These are phyloP conservation scores for Zaprionus taronus DNA, from an alignment of 1,140 invertebrate genomes.

Conservation along the genomic window DNA sequence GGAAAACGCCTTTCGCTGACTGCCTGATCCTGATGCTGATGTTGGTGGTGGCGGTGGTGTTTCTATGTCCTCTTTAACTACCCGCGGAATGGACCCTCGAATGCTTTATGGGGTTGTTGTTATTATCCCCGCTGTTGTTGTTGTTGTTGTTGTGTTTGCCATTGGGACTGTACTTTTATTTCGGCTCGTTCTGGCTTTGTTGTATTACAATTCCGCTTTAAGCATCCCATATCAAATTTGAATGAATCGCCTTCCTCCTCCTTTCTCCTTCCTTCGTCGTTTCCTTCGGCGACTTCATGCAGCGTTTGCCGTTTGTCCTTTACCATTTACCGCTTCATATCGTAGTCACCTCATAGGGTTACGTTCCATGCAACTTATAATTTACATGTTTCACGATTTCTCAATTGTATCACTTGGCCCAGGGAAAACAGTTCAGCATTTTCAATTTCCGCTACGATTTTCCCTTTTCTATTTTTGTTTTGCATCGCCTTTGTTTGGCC, in stretches of 20 bases:
- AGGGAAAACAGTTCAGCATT: slow-evolving; percentile 24
- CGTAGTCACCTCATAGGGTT: slow-evolving; percentile 49
- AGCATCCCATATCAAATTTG: slow-evolving; percentile 81
- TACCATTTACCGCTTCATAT: background rate
- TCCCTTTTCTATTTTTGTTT: slow-evolving; percentile 62
- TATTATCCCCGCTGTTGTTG: slow-evolving; percentile 28
- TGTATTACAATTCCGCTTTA: slow-evolving; percentile 42
- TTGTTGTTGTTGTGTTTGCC: slow-evolving; percentile 20
- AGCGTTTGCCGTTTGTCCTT: slow-evolving; percentile 35
- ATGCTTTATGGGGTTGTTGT: slow-evolving; percentile 69
- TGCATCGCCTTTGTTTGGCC: slow-evolving; percentile 68
- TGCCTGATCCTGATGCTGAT: background rate
- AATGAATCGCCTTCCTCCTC: slow-evolving; percentile 68
- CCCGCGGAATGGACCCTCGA: slow-evolving; percentile 49
- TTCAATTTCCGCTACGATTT: slow-evolving; percentile 55
- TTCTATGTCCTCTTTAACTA: slow-evolving; percentile 38
- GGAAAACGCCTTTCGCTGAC: slow-evolving; percentile 7
- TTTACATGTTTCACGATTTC: slow-evolving; percentile 50
- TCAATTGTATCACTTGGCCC: slow-evolving; percentile 60
- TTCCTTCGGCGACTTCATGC: slow-evolving; percentile 55
- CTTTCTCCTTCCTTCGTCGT: background rate
- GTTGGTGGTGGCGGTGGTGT: slow-evolving; percentile 45
- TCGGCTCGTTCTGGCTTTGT: slow-evolving; percentile 6
- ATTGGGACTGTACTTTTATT: slow-evolving; percentile 60
- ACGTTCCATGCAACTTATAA: slow-evolving; percentile 58